Evolutionary conservation across 2,113 vertebrate species (phyloP), one percentile per base, ranked within the genome.

Genomic region (Calypte anna): DNA sequence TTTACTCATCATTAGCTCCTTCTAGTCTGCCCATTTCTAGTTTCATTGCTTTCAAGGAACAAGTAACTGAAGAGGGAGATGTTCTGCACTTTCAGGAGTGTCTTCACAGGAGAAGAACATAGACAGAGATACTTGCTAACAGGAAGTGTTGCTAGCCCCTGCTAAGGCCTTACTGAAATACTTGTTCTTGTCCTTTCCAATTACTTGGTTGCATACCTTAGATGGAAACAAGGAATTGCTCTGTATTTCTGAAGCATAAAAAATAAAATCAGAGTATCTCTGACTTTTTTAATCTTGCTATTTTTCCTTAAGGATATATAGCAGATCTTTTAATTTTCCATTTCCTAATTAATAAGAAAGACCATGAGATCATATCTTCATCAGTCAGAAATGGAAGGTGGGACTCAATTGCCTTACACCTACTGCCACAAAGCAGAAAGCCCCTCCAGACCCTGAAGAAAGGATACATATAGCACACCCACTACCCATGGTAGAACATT

Each of bases 211-310:
- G 55, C 22, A 53, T 15, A 77, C 16, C 16, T 80, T 33, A 82
- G 27, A 51, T 59, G 27, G 48, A 77, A 92, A 77, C 12, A 74
- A 74, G 24, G 48, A 91, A 77, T n/a, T 94, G 53, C 31, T 94
- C 57, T 64, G 46, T 2, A 2, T 72, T 94, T 82, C 68, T 91
- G 91, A 91, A 43, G 75, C 36, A 74, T 48, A 16, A 85, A 90
- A 93, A 94, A 78, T 66, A 92, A 89, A 94, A 82, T 40, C 23
- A 85, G 4, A 64, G 15, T 21, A 30, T 48, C 28, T 92, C 87
- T 58, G 70, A 81, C 50, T 82, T 83, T 53, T 93, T 43, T 61
- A 76, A 86, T 78, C 87, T 73, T 93, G 75, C 21, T 82, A 21
- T 54, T 58, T 88, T 90, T 64, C 62, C 46, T 19, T 70, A 82